These are phyloP conservation scores for Bombylius major DNA, from an alignment of 2,888 invertebrate species.

Conservation along the genomic window DNA sequence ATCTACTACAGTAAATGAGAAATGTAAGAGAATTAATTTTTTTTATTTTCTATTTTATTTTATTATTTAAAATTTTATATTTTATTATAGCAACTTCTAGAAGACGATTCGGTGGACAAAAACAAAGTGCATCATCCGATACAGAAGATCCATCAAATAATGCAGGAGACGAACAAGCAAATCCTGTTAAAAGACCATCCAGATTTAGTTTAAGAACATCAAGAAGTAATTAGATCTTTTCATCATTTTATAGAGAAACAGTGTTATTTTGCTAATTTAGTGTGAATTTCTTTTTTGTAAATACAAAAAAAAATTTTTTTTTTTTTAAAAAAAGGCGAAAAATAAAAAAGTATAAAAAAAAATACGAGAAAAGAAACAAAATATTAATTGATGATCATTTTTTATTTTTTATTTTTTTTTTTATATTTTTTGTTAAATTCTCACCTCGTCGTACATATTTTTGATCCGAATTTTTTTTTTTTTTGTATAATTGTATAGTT, in stretches of 20 bases:
- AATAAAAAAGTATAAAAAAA: too few species aligned
- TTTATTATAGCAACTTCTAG: background rate
- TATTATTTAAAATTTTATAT: background rate
- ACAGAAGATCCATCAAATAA: constrained; percentile 7
- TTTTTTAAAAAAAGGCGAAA: too few species aligned
- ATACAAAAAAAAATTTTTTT: background rate
- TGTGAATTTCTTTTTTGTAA: background rate
- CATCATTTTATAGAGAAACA: background rate
- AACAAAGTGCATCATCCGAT: background rate
- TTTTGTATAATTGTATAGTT: too few species aligned
- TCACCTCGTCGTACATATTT: too few species aligned
- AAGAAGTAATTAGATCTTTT: constrained; percentile 5
- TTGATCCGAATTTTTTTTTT: too few species aligned
- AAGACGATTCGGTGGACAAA: constrained; percentile 6
- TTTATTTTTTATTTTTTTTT: too few species aligned
- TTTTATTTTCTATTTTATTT: background rate
- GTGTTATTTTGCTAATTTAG: too few species aligned
- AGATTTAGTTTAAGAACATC: constrained; percentile 22
- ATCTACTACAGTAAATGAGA: constrained; percentile 4
- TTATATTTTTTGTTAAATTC: too few species aligned
- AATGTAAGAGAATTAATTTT: background rate
- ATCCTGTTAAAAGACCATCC: constrained; percentile 27
- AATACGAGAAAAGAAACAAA: too few species aligned
- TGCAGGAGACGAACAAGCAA: constrained; percentile 26
- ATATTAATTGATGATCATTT: too few species aligned